These are phyloP conservation scores for Drosophila cardini DNA, from an alignment of 1,140 invertebrate species.

Conservation along the genomic window DNA sequence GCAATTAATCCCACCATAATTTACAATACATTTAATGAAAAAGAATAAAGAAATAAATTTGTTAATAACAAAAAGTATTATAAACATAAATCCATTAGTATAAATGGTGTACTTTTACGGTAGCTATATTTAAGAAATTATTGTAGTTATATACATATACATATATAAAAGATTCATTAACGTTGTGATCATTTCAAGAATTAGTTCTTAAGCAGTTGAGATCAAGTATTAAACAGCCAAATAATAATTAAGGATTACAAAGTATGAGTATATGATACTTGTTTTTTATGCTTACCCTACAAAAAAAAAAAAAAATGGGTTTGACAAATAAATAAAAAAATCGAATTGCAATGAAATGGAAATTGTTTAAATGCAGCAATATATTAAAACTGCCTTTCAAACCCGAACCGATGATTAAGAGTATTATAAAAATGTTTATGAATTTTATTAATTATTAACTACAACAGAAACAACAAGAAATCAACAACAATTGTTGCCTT, in stretches of 20 bases:
- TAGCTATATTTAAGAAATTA: conserved; percentile 56
- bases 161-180: conserved; percentile 70
- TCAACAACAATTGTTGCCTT: conserved; percentile 23
- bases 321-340: conserved; percentile 21
- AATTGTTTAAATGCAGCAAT: conserved; percentile 41
- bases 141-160: conserved; percentile 45
- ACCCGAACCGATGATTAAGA: conserved; percentile 6
- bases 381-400: conserved; percentile 20
- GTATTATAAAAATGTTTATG: conserved; percentile 10
- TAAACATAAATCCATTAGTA: conserved; percentile 35
- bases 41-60: conserved; percentile 55
- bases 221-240: conserved; percentile 56
- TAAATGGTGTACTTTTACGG: conserved; percentile 48
- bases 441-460: conserved; percentile 4
- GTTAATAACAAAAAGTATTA: conserved; percentile 39
- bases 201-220: conserved; percentile 66
- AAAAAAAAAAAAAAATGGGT: neutral
- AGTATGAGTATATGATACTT: conserved; percentile 38
- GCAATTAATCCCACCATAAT: conserved; percentile 84
- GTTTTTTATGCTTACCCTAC: conserved; percentile 34
- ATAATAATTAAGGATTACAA: conserved; percentile 8
- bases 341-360: conserved; percentile 24
- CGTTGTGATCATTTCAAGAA: conserved; percentile 83
- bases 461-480: neutral
- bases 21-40: conserved; percentile 80